A percentile compares a stretch with the other conserved stretches of the same genome.
Evolutionary conservation across 2,888 invertebrate species (phyloP).

Genomic region (Yponomeuta cagnagella): DNA sequence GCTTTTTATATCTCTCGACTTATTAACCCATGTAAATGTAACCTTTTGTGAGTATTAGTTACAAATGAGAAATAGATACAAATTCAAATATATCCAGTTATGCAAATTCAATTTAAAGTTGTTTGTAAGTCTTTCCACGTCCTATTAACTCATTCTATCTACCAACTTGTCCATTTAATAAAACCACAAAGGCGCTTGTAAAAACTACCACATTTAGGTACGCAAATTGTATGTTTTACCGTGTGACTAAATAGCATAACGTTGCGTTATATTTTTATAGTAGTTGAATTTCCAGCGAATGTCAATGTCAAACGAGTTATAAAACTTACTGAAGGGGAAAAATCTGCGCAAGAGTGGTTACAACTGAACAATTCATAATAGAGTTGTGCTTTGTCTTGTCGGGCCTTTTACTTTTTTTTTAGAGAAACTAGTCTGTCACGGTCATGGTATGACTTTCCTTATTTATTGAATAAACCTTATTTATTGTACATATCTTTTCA

Average conservation of each 20-base stretch:
- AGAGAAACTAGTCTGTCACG: neutral
- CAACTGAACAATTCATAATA: slow-evolving; percentile 1
- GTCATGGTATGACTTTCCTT: neutral
- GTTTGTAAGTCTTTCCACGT: neutral
- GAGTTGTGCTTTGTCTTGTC: slow-evolving; percentile 13
- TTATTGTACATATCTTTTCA: neutral
- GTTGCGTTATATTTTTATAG: slow-evolving; percentile 5
- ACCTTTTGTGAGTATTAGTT: too few relatives aligned
- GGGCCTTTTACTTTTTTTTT: neutral
- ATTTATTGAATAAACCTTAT: neutral
- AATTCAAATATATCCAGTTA: neutral
- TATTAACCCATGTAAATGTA: too few relatives aligned
- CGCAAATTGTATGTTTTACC: slow-evolving; percentile 40
- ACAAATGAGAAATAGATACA: too few relatives aligned
- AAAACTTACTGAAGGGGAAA: slow-evolving; percentile 36
- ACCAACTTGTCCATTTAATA: neutral
- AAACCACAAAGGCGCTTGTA: slow-evolving; percentile 13
- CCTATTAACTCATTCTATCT: neutral
- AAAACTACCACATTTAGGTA: slow-evolving; percentile 33
- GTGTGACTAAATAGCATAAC: neutral
- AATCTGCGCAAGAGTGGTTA: slow-evolving; percentile 24
- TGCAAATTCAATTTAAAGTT: neutral
- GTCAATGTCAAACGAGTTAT: slow-evolving; percentile 52
- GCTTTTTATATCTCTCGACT: too few relatives aligned
- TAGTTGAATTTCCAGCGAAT: slow-evolving; percentile 35